Percentiles rank a stretch among this genome's conserved stretches.
phyloP scores from a whole-genome alignment of 2,797 vertebrate genomes.

The Cuniculus paca region DNA sequence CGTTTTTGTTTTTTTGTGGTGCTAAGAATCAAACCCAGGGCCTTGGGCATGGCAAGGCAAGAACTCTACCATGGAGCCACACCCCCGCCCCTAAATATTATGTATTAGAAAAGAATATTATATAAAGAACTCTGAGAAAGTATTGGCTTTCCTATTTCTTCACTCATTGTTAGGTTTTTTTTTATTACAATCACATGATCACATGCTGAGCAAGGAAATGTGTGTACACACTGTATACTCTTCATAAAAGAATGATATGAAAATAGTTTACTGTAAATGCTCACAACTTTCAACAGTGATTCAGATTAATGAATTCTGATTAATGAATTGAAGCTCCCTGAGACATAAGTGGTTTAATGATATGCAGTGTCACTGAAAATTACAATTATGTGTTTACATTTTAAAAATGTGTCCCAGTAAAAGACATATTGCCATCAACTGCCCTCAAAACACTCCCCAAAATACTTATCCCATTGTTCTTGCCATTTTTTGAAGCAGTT shows the following conservation, averaged over 20 bases:
- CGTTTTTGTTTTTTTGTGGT: neutral
- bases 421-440: neutral
- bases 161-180: neutral
- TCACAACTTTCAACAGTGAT: constrained; percentile 13
- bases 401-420: neutral
- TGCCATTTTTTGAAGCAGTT: neutral
- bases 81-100: neutral
- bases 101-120: neutral
- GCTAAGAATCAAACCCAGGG: neutral
- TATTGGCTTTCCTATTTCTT: neutral
- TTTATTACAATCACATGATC: neutral
- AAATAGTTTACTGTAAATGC: neutral
- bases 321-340: neutral
- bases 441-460: neutral
- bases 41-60: neutral
- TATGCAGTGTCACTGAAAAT: neutral
- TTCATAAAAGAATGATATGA: neutral
- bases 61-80: neutral
- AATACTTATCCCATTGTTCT: neutral
- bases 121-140: neutral
- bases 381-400: neutral
- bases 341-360: neutral
- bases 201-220: neutral
- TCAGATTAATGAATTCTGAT: constrained; percentile 1
- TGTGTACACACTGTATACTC: neutral